Evolutionary conservation across 2,113 vertebrate genomes (phyloP).

Genomic region (Egretta garzetta): DNA sequence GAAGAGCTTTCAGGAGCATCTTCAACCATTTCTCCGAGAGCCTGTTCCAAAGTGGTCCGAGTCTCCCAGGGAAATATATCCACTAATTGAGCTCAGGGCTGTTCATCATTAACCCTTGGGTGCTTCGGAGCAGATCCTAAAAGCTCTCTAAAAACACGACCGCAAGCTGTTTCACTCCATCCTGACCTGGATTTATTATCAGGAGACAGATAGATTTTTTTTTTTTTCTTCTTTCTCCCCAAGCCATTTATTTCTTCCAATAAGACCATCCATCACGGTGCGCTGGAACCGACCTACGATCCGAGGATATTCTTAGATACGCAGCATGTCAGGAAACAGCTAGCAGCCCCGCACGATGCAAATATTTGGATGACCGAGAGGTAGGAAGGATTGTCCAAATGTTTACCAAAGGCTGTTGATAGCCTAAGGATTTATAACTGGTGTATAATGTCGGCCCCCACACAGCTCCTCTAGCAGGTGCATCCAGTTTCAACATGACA

Average conservation of each 20-base stretch:
- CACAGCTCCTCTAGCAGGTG: conserved; percentile 42
- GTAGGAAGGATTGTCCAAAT: conserved; percentile 68
- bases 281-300: background rate
- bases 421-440: conserved; percentile 50
- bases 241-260: background rate
- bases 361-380: conserved; percentile 67
- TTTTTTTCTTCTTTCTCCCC: background rate
- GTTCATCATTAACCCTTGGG: background rate
- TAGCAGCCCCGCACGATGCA: conserved; percentile 45
- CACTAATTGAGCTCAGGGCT: background rate
- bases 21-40: background rate
- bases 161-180: background rate
- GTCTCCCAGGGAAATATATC: background rate
- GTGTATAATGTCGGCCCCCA: background rate
- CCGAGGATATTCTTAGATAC: conserved; percentile 24
- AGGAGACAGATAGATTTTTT: background rate
- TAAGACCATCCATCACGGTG: background rate
- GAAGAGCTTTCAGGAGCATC: background rate
- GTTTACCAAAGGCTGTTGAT: conserved; percentile 56
- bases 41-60: background rate
- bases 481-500: conserved; percentile 1
- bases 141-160: background rate
- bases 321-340: conserved; percentile 49
- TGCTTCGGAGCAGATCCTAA: background rate
- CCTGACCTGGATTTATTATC: conserved; percentile 29